A percentile compares a stretch with the other conserved stretches of the same genome.
Conservation (phyloP, 2,888 invertebrate genomes). For the Pseudolycoriella hygida region DNA sequence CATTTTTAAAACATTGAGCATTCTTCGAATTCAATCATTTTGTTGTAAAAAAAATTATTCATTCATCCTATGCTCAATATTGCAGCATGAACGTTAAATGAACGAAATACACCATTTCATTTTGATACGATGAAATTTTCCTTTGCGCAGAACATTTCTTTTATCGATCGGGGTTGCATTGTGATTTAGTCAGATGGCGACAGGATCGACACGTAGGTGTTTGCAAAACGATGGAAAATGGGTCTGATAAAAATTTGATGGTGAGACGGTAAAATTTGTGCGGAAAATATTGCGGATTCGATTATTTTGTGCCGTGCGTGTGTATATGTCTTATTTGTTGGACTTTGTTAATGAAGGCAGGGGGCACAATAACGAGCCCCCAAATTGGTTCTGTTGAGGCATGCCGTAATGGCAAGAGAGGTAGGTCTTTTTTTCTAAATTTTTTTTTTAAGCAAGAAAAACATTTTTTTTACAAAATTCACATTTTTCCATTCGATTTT, state of each 20-base stretch:
- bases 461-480: no score
- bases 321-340: constrained; percentile 2
- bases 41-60: no score
- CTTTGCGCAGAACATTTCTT: no score
- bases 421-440: constrained; percentile 16
- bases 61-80: no score
- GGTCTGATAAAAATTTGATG: neutral
- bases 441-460: no score
- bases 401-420: constrained; percentile 34
- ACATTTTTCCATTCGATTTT: no score
- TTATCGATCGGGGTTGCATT: neutral
- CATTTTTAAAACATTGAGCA: no score
- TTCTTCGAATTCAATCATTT: no score
- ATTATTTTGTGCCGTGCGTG: neutral
- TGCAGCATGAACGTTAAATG: no score
- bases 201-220: neutral
- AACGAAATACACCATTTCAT: no score
- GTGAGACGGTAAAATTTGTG: neutral
- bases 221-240: neutral
- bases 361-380: constrained; percentile 27
- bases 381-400: constrained; percentile 29
- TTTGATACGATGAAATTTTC: no score
- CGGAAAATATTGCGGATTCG: neutral
- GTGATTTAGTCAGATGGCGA: neutral
- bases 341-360: constrained; percentile 19